Conservation (phyloP, 2,797 vertebrate genomes). For the Protonibea diacanthus region DNA sequence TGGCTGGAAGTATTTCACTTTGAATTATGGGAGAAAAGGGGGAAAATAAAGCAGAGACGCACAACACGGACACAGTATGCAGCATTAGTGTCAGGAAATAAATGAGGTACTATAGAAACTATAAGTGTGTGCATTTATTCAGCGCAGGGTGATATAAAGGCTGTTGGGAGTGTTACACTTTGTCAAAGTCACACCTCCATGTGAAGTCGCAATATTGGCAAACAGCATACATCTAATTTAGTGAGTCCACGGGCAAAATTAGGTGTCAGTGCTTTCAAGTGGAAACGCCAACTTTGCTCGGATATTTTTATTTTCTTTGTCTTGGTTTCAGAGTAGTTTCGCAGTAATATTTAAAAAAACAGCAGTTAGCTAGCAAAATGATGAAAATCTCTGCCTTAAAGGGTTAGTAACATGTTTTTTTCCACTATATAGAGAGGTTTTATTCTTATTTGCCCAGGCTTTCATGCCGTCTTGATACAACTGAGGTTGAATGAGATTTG, state of each 20-base stretch:
- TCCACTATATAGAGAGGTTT: background rate
- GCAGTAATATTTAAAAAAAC: background rate
- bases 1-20: slow-evolving; percentile 84
- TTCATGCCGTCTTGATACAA: background rate
- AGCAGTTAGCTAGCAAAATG: background rate
- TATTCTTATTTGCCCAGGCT: background rate
- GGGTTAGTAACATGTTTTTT: background rate
- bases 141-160: slow-evolving; percentile 24
- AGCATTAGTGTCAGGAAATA: slow-evolving; percentile 69
- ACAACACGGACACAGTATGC: slow-evolving; percentile 61
- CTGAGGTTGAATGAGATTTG: background rate
- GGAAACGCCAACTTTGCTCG: background rate
- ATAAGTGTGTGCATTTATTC: slow-evolving; percentile 51
- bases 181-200: slow-evolving; percentile 49
- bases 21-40: slow-evolving; percentile 76
- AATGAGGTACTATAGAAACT: slow-evolving; percentile 66
- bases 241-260: background rate
- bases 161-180: slow-evolving; percentile 21
- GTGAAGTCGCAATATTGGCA: slow-evolving; percentile 2
- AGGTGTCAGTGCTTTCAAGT: slow-evolving; percentile 20
- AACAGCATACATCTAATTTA: slow-evolving; percentile 46
- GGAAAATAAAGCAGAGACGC: slow-evolving; percentile 58
- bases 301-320: slow-evolving; percentile 1
- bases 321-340: slow-evolving; percentile 7
- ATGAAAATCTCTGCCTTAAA: background rate